phyloP scores from a whole-genome alignment of 2,113 vertebrate genomes.

The Oreotrochilus melanogaster region DNA sequence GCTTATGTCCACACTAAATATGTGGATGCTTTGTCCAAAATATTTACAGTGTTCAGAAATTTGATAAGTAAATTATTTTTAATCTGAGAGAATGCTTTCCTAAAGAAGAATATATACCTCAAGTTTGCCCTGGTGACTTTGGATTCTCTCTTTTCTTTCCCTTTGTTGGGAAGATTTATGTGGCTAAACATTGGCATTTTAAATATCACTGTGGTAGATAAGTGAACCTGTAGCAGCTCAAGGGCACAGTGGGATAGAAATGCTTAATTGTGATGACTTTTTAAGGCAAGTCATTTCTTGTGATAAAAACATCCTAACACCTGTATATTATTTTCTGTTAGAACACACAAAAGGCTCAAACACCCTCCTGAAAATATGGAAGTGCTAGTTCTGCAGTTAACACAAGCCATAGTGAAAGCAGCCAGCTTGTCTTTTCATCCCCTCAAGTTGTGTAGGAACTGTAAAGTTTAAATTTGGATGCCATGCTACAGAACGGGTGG shows the following conservation, averaged over 20 bases:
- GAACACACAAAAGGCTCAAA: not conserved
- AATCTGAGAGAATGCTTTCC: not conserved
- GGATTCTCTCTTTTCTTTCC: not conserved
- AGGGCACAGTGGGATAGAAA: not conserved
- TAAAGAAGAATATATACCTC: not conserved
- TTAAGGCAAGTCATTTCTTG: not conserved
- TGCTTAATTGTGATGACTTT: not conserved
- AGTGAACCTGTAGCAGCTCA: not conserved
- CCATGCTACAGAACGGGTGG: not conserved
- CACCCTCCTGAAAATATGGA: not conserved
- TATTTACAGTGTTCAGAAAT: not conserved
- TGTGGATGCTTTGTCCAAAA: not conserved
- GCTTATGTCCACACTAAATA: not conserved
- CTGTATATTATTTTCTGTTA: not conserved
- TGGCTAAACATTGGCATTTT: not conserved
- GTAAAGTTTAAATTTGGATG: not conserved
- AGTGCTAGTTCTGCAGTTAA: not conserved
- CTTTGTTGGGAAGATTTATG: not conserved
- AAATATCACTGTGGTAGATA: not conserved
- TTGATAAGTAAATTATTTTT: not conserved
- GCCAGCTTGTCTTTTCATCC: not conserved
- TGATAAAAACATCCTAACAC: fast-evolving
- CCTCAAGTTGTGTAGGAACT: not conserved
- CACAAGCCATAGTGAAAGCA: not conserved
- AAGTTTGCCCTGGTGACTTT: not conserved